phyloP scores from a whole-genome alignment of 64 coral and sea anemone species.

The Montipora sp. region DNA sequence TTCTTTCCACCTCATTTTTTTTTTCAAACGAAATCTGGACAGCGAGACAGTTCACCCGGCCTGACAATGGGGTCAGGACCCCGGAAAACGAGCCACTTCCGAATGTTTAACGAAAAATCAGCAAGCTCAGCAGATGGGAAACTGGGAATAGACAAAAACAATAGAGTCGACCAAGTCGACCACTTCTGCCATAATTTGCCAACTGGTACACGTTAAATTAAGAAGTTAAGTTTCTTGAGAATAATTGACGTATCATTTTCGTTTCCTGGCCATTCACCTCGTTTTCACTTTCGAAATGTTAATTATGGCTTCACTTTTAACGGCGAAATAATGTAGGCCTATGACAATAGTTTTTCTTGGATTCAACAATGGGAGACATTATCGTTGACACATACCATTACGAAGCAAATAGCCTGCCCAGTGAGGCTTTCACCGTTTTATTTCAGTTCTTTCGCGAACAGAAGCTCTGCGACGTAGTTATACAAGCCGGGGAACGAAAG shows the following conservation, averaged over 20 bases:
- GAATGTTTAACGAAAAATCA: no score
- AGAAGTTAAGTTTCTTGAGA: neutral
- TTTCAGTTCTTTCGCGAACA: conserved; percentile 79
- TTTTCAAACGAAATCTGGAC: no score
- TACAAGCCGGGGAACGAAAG: conserved; percentile 88
- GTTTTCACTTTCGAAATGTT: neutral
- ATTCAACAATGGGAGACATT: conserved; percentile 76
- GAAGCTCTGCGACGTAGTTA: conserved; percentile 90
- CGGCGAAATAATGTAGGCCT: neutral
- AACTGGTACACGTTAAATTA: no score
- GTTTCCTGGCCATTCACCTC: conserved; percentile 1
- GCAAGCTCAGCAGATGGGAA: no score
- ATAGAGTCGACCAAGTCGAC: no score
- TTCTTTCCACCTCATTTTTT: no score
- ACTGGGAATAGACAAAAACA: no score
- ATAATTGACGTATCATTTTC: neutral
- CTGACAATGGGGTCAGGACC: no score
- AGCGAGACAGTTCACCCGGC: no score
- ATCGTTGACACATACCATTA: conserved; percentile 79
- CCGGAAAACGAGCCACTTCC: no score
- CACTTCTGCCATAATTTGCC: no score
- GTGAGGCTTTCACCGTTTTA: conserved; percentile 76
- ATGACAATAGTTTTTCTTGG: neutral
- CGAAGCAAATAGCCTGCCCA: conserved; percentile 75
- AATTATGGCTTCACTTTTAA: neutral